phyloP scores from a whole-genome alignment of 2,888 invertebrate genomes.

The Argyra leucocephala region DNA sequence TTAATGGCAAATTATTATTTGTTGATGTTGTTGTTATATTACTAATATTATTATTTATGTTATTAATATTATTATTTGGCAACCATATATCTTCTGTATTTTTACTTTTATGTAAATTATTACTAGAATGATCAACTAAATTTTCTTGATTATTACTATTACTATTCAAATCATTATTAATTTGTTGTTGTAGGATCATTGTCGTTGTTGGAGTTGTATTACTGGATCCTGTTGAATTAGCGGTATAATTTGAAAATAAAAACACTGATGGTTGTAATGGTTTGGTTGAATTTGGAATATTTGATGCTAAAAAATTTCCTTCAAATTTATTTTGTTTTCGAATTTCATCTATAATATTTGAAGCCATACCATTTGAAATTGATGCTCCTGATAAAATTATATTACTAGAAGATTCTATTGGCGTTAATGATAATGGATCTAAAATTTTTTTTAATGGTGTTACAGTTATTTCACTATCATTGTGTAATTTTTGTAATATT shows the following conservation, averaged over 20 bases:
- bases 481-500: constrained; percentile 21
- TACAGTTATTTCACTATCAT: constrained; percentile 24
- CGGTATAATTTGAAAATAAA: constrained; percentile 39
- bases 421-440: background rate
- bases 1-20: constrained; percentile 23
- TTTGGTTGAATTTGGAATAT: constrained; percentile 29
- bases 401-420: constrained; percentile 7
- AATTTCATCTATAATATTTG: constrained; percentile 13
- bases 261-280: constrained; percentile 39
- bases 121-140: constrained; percentile 26
- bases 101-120: constrained; percentile 25
- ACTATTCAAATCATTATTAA: constrained; percentile 20
- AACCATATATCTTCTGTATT: constrained; percentile 15
- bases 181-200: constrained; percentile 21
- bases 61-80: constrained; percentile 18
- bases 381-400: constrained; percentile 17
- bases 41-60: constrained; percentile 22
- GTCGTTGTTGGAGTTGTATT: constrained; percentile 16
- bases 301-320: constrained; percentile 26
- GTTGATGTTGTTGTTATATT: constrained; percentile 29
- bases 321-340: constrained; percentile 22
- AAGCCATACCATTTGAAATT: constrained; percentile 19
- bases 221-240: constrained; percentile 27
- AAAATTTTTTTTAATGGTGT: constrained; percentile 21
- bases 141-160: constrained; percentile 25